These are phyloP conservation scores for Enteromius viviparus DNA, from an alignment of 2,797 vertebrate genomes.

Conservation along the genomic window DNA sequence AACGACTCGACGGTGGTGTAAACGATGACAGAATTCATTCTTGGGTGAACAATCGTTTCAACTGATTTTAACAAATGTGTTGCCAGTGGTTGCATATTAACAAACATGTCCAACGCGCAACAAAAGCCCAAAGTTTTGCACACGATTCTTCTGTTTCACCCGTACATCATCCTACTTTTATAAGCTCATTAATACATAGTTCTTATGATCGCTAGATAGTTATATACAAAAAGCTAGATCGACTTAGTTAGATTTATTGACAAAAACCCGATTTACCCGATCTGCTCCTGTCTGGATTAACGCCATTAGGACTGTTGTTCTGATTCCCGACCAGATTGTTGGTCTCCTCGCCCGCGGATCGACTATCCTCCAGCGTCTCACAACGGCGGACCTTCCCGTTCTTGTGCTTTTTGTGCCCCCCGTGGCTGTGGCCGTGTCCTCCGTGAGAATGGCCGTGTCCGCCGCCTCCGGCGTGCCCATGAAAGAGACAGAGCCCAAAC, in stretches of 20 bases:
- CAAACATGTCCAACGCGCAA: not conserved
- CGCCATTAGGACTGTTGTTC: conserved; percentile 83
- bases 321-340: conserved; percentile 89
- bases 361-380: conserved; percentile 66
- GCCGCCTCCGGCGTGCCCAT: conserved; percentile 86
- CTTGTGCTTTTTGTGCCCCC: conserved; percentile 65
- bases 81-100: not conserved
- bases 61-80: not conserved
- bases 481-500: conserved; percentile 91
- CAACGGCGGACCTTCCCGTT: conserved; percentile 69
- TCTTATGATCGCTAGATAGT: no score
- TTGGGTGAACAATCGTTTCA: not conserved
- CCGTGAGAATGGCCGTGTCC: conserved; percentile 78
- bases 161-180: not conserved
- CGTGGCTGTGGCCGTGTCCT: conserved; percentile 76
- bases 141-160: not conserved
- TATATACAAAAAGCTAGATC: no score
- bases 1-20: not conserved
- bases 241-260: not conserved
- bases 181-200: no score
- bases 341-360: conserved; percentile 85
- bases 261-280: conserved; percentile 57
- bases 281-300: conserved; percentile 62
- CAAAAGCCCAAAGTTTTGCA: not conserved
- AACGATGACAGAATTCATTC: not conserved